Base-by-base conservation (phyloP, 2,113 vertebrate species). In the Oncorhynchus keta region DNA sequence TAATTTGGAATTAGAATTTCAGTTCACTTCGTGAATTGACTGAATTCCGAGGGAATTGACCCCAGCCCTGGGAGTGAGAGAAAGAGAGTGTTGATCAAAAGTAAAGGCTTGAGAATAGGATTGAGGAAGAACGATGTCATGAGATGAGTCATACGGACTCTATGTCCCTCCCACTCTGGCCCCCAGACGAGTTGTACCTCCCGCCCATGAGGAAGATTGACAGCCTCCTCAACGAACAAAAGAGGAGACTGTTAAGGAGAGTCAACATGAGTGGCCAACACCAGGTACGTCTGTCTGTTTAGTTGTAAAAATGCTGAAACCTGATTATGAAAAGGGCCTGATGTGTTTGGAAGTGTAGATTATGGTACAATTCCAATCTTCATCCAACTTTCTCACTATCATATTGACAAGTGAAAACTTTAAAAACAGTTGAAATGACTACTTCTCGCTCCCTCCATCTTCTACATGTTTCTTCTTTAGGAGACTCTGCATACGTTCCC, bases 181-280 rank as follows among this genome's bases (percentile, higher is more conserved):
- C 77, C 75, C 26, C 74, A 94, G 95, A 96, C 3, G 95, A 96
- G 79, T 86, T 96, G 68, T 96, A 96, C 83, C 93, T 96, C 32
- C 95, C 95, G 0, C 95, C 95, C 69, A 95, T 96, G 95, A 89
- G 95, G 82, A 95, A 95, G 86, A 95, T 96, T 0, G 95, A 96
- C 3, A 90, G 94, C 35, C 92, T 95, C 77, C 91, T 96, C 28
- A 95, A 93, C 26, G 95, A 95, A 83, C 95, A 95, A 86, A 96
- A 96, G 86, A 94, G 93, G 78, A 93, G 93, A 64, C 79, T 96
- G 77, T 80, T 95, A 80, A 93, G 95, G 81, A 90, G 95, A 86
- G 84, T 93, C 76, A 94, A 83, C 5, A 92, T 96, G 86, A 95
- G 90, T 77, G 89, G 92, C 4, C 93, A 94, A 75, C 90, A 95